Base-by-base conservation (phyloP, 2,888 invertebrate genomes). In the Hipparchia sbordonii region DNA sequence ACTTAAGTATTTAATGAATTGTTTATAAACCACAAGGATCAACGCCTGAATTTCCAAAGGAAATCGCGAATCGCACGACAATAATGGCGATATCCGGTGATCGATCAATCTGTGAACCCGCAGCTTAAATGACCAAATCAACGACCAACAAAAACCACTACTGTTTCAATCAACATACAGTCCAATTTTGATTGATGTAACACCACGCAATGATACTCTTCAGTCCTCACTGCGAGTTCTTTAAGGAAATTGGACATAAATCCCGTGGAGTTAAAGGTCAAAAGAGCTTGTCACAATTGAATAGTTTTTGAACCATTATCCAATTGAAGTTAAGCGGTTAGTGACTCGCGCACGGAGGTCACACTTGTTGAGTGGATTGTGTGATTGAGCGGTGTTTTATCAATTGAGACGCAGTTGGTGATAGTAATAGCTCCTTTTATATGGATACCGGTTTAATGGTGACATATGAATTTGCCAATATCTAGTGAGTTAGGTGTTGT, bases 261-360 rank as follows among this genome's bases (percentile, higher is more conserved):
- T n/a, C 2, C 13, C n/a, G 4, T 8, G 10, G 51, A 57, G 1
- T 46, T 13, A 60, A 60, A 56, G 70, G 33, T 63, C n/a, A 63
- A 46, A 70, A 61, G 23, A 61, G 59, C 51, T 67, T 68, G 68
- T 23, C 54, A 33, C 59, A 33, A 8, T 67, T 1, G 67, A 57
- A 51, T 23, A 51, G 56, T 51, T 60, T 59, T 23, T 63, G 63
- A 56, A 72, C 63, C 66, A 87, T 89, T 89, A 89, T 89, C 84
- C 89, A 89, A 88, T 90, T 87, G 82, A 82, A 74, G 79, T 78
- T 80, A 88, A 89, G 82, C 86, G 88, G 86, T 88, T 89, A 85
- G 88, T 87, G 86, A 83, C 84, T 83, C 80, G 84, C 70, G 74
- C 56, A 70, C 68, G 72, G 77, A 78, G 79, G 79, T 85, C 84